Percentiles rank a stretch among this genome's conserved stretches.
These are phyloP conservation scores for Bombus polaris DNA, from an alignment of 1,140 invertebrate species.

Conservation along the genomic window DNA sequence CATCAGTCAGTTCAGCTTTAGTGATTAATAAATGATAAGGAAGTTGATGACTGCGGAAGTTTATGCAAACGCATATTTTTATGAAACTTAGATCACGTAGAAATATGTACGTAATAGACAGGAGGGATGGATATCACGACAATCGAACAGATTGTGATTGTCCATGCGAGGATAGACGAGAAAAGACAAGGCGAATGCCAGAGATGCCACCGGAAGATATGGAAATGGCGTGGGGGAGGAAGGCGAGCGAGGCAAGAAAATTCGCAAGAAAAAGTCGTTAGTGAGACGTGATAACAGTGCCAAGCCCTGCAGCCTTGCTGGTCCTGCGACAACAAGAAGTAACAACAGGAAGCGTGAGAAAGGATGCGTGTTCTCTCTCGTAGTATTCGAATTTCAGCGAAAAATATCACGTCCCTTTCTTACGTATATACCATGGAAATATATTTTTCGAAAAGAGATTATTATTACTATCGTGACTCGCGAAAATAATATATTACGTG, in stretches of 20 bases:
- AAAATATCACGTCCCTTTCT: neutral
- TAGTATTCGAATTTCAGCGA: conserved; percentile 23
- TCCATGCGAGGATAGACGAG: neutral
- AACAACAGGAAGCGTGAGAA: conserved; percentile 1
- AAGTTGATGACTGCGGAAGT: too few species aligned
- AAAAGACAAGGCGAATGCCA: conserved; percentile 15
- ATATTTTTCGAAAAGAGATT: neutral
- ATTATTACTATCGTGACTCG: neutral
- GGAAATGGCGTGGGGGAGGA: neutral
- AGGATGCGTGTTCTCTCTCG: neutral
- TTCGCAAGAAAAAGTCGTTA: conserved; percentile 50
- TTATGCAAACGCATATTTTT: too few species aligned
- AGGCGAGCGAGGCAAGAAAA: conserved; percentile 15
- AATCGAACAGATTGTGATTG: neutral
- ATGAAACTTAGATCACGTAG: neutral
- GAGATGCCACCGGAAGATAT: neutral
- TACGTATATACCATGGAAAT: too few species aligned
- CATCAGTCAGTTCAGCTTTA: neutral
- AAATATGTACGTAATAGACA: neutral
- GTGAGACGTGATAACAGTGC: conserved; percentile 26
- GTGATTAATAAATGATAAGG: neutral
- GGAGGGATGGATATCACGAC: neutral
- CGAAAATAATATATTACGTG: neutral
- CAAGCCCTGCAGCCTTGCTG: neutral
- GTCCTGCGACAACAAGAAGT: neutral